Conservation (phyloP, 2,888 invertebrate species). For the Hymenopus coronatus region DNA sequence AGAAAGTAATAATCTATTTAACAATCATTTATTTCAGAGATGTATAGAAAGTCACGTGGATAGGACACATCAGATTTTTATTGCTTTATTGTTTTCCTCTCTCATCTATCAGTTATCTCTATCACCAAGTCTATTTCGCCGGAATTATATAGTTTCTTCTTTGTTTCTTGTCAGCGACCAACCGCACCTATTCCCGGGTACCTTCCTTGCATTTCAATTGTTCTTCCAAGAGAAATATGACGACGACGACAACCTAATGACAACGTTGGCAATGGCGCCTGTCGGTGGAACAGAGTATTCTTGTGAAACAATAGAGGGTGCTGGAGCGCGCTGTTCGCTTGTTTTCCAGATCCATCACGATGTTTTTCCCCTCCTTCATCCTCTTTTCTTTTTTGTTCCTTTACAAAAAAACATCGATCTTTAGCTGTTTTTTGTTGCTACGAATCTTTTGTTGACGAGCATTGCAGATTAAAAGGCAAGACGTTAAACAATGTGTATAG, state of each 20-base stretch:
- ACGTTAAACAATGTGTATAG: not conserved
- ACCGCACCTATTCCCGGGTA: not conserved
- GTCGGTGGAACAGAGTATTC: not conserved
- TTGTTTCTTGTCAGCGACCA: not conserved
- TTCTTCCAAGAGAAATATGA: not conserved
- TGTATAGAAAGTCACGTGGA: too few relatives aligned
- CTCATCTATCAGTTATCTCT: not conserved
- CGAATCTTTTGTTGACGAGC: not conserved
- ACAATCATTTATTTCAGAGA: too few relatives aligned
- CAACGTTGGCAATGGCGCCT: not conserved
- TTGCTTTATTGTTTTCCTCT: too few relatives aligned
- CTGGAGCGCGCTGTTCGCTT: not conserved
- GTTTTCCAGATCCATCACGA: not conserved
- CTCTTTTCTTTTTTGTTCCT: not conserved
- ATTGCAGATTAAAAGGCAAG: not conserved
- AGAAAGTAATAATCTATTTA: too few relatives aligned
- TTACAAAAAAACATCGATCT: not conserved
- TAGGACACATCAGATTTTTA: too few relatives aligned
- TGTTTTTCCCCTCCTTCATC: not conserved
- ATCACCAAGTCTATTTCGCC: not conserved
- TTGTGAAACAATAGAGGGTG: not conserved
- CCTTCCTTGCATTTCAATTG: not conserved
- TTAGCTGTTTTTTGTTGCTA: not conserved
- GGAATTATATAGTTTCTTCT: not conserved
- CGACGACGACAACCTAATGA: not conserved